A percentile compares a stretch with the other conserved stretches of the same genome.
Conservation (phyloP, 2,888 invertebrate genomes). For the Tenthredo scrophulariae region DNA sequence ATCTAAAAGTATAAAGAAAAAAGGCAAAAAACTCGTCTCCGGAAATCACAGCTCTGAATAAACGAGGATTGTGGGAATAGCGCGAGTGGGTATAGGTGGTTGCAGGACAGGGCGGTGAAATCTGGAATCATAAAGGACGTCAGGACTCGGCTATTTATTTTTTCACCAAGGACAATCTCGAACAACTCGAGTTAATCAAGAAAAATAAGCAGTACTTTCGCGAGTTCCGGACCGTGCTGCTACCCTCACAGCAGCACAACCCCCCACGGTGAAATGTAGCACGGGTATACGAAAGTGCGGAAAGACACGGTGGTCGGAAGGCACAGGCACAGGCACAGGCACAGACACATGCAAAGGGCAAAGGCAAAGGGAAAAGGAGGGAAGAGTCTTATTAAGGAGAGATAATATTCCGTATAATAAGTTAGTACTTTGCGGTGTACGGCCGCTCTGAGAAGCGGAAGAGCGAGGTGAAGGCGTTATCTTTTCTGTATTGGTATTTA, state of each 20-base stretch:
- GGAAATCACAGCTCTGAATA: not conserved
- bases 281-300: slow-evolving; percentile 42
- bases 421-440: slow-evolving; percentile 33
- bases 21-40: not conserved
- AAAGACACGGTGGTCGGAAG: slow-evolving; percentile 21
- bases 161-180: slow-evolving; percentile 54
- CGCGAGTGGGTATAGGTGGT: not conserved
- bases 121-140: not conserved
- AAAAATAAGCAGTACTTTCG: slow-evolving; percentile 61
- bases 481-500: slow-evolving; percentile 63
- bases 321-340: not conserved
- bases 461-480: slow-evolving; percentile 49
- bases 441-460: not conserved
- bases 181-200: slow-evolving; percentile 61
- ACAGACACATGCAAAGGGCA: not conserved
- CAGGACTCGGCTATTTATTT: slow-evolving; percentile 20
- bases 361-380: slow-evolving; percentile 6
- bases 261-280: slow-evolving; percentile 26
- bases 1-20: not conserved
- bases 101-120: not conserved
- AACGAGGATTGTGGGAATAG: not conserved
- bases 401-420: slow-evolving; percentile 59
- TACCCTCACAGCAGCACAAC: not conserved
- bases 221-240: slow-evolving; percentile 40
- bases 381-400: slow-evolving; percentile 58